Base-by-base conservation (phyloP, 2,113 vertebrate species). In the Trachemys scripta region DNA sequence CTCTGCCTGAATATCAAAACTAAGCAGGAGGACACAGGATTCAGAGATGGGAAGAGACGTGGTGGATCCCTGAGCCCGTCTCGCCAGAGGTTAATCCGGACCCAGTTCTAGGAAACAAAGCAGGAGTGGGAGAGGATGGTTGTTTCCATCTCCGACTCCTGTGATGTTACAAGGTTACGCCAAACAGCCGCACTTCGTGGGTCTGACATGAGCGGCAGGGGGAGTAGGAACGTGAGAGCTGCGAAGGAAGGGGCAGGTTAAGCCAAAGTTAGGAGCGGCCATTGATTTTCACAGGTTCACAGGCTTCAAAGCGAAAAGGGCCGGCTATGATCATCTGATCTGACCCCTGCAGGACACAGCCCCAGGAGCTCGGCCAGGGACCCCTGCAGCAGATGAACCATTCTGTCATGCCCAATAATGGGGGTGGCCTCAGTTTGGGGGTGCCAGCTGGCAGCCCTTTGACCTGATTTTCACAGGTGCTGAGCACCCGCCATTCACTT, bases 111-210 rank as follows among this genome's bases (percentile, higher is more conserved):
- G 7, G 76, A 45, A 79, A 59, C 47, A 8, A 22, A 45, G 17
- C 10, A 19, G 4, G 24, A 20, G 16, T 0, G 4, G 0, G 1
- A 45, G 20, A 35, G n/a, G 49, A 42, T 35, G 2, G 2, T 8
- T 19, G 27, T n/a, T 47, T 8, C 82, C 76, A 51, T 2, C 0
- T 0, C 29, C 5, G 2, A 27, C 12, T 45, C 38, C 72, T 76
- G 42, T 10, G 72, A 45, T 27, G 20, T 13, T 76, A 22, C 72
- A 75, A 38, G 11, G 72, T 24, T 45, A 45, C 42, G 12, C 42
- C 72, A 22, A 24, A 25, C 5, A 24, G 27, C 42, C 54, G 5
- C 0, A 0, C 35, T 20, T 9, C 4, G 35, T 69, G 65, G 65
- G 17, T 38, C 65, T 62, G 35, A 69, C 31, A 6, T 4, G 3